Evolutionary conservation across 2,797 vertebrate species (phyloP), one percentile per base, ranked within the genome.

Genomic region (Triplophysa yarkandensis): DNA sequence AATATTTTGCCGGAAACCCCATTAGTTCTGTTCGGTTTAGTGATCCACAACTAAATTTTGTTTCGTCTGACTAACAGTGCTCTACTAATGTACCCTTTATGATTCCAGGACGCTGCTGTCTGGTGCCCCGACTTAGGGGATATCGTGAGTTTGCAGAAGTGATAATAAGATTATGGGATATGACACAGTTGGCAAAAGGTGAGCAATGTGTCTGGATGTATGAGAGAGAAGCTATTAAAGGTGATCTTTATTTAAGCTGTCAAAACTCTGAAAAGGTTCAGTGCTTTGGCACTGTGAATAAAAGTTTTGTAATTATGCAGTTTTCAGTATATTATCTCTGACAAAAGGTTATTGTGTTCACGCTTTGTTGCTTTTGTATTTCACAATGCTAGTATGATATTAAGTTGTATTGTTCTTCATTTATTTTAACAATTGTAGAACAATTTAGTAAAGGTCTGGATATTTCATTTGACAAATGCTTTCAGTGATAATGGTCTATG

Each of bases 101-200:
- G 30, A 43, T 10, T 44, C 27, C n/a, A 9, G 7, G 11, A 44
- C 39, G 4, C 54, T 14, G 2, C 16, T 60, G 13, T 21, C 54
- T 3, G 1, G 32, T 23, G 13, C 34, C 16, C 32, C 17, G 27
- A 41, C 57, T 62, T 43, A 25, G 28, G 16, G 19, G 57, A 62
- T 25, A 61, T 52, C 48, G 28, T 32, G 50, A 48, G 21, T 13
- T 30, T 60, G 50, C 30, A 34, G 27, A 55, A 23, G 25, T 25
- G 25, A 9, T 46, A 41, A 25, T 52, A 54, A 39, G 44, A 71
- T 71, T 58, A 48, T 71, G 57, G 68, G 54, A 71, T 46, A 64
- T 75, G 55, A 62, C 23, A 32, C 39, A 54, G 62, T 74, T 61
- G 69, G 55, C 55, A 8, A 52, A 62, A 48, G 28, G 67, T 75